Evolutionary conservation across 1,140 invertebrate species (phyloP).

Genomic region (Lepidotrigona ventralis): DNA sequence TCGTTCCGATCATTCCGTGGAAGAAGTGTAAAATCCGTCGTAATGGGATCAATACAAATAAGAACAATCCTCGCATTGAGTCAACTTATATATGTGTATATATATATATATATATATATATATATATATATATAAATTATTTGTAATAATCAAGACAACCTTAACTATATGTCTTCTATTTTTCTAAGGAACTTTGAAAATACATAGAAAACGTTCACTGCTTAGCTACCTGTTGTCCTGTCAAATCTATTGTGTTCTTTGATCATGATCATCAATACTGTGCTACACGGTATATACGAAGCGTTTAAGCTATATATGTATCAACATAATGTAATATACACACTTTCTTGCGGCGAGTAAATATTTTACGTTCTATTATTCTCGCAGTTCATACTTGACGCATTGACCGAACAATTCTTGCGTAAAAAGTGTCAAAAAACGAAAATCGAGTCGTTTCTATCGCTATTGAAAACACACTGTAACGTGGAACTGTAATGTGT

Average conservation of each 20-base stretch:
- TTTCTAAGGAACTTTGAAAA: conserved; percentile 45
- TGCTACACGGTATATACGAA: conserved; percentile 9
- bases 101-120: no score
- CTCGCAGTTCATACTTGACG: not conserved
- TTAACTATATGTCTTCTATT: conserved; percentile 14
- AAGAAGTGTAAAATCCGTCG: conserved; percentile 48
- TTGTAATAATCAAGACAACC: conserved; percentile 18
- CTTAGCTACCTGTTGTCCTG: not conserved
- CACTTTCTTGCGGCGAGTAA: conserved; percentile 6
- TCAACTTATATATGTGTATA: not conserved
- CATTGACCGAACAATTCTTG: not conserved
- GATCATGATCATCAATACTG: not conserved
- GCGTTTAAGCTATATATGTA: not conserved
- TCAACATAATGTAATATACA: conserved; percentile 4
- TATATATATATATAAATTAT: not conserved
- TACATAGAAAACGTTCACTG: conserved; percentile 29
- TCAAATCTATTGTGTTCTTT: not conserved
- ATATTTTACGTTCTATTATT: not conserved
- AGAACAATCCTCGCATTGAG: conserved; percentile 36
- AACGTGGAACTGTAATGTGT: conserved; percentile 4
- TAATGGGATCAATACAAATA: conserved; percentile 32
- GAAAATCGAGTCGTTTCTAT: not conserved
- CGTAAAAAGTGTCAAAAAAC: conserved; percentile 26
- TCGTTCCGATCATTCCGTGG: no score
- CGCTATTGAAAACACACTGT: not conserved